These are phyloP conservation scores for Cheilosia pagana DNA, from an alignment of 2,888 invertebrate species.

Conservation along the genomic window DNA sequence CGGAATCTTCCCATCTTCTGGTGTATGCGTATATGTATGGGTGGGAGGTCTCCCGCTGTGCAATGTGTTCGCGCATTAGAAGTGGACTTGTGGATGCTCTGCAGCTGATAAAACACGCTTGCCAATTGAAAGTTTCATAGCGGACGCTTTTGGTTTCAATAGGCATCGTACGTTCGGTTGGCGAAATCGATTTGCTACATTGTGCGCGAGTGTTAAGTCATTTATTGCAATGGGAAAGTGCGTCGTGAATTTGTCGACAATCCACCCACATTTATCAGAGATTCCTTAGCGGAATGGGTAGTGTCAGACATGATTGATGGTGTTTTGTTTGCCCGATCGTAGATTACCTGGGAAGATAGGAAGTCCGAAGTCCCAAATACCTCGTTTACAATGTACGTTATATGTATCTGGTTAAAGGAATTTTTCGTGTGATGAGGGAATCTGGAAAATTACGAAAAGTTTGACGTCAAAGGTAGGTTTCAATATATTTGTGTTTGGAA, in stretches of 20 bases:
- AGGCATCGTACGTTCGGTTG: background rate
- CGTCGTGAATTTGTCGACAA: conserved; percentile 27
- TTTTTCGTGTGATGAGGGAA: too few species aligned
- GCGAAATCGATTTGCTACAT: conserved; percentile 19
- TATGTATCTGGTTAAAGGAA: too few species aligned
- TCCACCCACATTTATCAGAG: background rate
- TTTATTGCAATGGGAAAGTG: conserved; percentile 37
- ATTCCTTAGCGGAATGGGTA: conserved; percentile 25
- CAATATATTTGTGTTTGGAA: too few species aligned
- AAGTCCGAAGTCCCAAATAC: too few species aligned
- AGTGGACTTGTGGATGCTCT: conserved; percentile 6
- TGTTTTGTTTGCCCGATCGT: background rate
- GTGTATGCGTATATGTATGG: conserved; percentile 26
- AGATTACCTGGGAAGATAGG: background rate
- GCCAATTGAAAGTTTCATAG: conserved; percentile 33
- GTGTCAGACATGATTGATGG: conserved; percentile 6
- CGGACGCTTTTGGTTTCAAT: conserved; percentile 63
- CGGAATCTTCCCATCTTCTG: conserved; percentile 18
- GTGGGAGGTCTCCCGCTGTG: conserved; percentile 70
- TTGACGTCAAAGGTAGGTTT: too few species aligned
- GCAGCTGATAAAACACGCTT: background rate
- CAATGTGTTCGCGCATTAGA: conserved; percentile 65
- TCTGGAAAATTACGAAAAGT: too few species aligned
- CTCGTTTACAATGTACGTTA: too few species aligned
- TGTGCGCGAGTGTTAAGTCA: conserved; percentile 48